Evolutionary conservation across 2,113 vertebrate genomes (phyloP).

Genomic region (Microtus montanus): DNA sequence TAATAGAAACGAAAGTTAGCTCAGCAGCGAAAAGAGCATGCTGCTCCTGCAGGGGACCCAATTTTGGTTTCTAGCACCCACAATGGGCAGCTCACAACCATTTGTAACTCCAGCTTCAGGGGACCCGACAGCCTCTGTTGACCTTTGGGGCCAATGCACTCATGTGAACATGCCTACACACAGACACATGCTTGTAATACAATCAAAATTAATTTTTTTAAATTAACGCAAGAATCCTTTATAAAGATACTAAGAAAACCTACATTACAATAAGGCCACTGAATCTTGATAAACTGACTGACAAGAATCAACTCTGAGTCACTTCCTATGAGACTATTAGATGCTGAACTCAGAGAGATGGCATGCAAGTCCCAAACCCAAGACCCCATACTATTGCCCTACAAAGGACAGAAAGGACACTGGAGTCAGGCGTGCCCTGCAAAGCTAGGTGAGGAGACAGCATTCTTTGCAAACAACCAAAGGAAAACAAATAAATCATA

Average conservation of each 20-base stretch:
- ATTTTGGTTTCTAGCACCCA: not conserved
- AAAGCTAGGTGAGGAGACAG: conserved; percentile 28
- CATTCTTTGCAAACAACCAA: conserved; percentile 19
- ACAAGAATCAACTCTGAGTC: conserved; percentile 3
- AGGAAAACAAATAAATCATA: conserved; percentile 7
- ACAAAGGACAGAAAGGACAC: not conserved
- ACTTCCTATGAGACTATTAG: not conserved
- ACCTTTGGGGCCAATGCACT: too few species aligned
- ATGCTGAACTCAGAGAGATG: conserved; percentile 1
- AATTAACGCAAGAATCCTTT: not conserved
- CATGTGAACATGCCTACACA: not conserved
- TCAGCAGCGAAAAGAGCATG: not conserved
- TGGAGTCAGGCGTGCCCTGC: not conserved
- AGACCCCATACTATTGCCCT: not conserved
- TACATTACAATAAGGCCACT: not conserved
- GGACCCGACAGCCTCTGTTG: not conserved
- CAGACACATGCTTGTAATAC: not conserved
- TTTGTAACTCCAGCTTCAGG: not conserved
- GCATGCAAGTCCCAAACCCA: not conserved
- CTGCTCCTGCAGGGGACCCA: not conserved
- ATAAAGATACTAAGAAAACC: not conserved
- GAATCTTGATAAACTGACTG: not conserved
- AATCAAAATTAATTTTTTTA: not conserved
- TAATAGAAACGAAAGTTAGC: too few species aligned
- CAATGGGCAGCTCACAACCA: too few species aligned